phyloP scores from a whole-genome alignment of 2,797 vertebrate genomes.

The Typhlichthys eigenmanni region DNA sequence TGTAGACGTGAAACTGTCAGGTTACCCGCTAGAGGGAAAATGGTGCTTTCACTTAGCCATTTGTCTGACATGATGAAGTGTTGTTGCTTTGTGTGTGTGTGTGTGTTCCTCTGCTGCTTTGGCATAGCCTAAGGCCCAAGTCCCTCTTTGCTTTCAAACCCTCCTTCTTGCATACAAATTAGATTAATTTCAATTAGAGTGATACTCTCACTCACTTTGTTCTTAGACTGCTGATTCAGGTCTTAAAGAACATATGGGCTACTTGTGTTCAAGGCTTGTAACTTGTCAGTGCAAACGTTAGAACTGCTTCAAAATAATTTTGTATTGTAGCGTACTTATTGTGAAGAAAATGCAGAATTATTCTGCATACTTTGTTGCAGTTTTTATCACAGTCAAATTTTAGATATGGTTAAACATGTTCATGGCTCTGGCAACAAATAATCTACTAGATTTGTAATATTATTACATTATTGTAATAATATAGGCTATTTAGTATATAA shows the following conservation, averaged over 20 bases:
- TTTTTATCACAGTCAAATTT: too few species aligned
- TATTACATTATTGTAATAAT: too few species aligned
- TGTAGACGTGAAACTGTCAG: constrained; percentile 21
- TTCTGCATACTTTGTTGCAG: too few species aligned
- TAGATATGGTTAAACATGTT: too few species aligned
- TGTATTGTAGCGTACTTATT: too few species aligned
- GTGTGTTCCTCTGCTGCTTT: constrained; percentile 45
- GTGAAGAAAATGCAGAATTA: too few species aligned
- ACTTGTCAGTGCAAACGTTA: constrained; percentile 49
- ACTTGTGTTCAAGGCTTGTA: constrained; percentile 49
- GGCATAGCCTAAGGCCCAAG: constrained; percentile 47
- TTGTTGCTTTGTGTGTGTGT: constrained; percentile 34
- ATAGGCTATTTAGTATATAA: too few species aligned
- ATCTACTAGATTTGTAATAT: too few species aligned
- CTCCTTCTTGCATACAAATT: constrained; percentile 66
- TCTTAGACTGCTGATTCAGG: constrained; percentile 61
- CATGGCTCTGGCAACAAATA: too few species aligned
- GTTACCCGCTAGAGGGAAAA: constrained; percentile 17
- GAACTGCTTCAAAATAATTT: constrained; percentile 35
- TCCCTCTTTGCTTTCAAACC: constrained; percentile 43
- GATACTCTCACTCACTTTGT: constrained; percentile 49
- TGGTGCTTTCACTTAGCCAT: constrained; percentile 21
- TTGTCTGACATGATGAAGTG: constrained; percentile 29
- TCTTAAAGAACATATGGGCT: constrained; percentile 50
- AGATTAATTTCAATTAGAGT: constrained; percentile 52